Evolutionary conservation across 2,888 invertebrate genomes (phyloP).

Genomic region (Pristionchus entomophagus): DNA sequence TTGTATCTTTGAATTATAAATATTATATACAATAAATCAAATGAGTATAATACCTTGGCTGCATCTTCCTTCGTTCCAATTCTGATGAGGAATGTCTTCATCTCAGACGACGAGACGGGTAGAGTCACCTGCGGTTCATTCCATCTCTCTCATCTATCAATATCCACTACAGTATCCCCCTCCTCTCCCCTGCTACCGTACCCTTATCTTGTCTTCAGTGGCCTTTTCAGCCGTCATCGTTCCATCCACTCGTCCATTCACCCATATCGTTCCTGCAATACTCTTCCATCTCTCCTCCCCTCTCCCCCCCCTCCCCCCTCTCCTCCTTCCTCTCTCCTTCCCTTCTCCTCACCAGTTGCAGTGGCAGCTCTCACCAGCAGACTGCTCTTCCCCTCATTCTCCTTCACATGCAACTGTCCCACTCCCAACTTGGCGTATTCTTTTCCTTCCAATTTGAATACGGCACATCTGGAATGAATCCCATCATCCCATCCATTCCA

Average conservation of each 20-base stretch:
- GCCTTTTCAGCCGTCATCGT: constrained; percentile 61
- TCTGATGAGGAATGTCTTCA: constrained; percentile 62
- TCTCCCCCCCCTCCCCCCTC: neutral
- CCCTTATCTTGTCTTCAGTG: constrained; percentile 54
- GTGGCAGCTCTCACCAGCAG: constrained; percentile 65
- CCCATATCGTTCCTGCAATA: constrained; percentile 61
- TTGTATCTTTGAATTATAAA: too few relatives aligned
- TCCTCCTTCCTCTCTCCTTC: neutral
- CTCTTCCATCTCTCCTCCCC: neutral
- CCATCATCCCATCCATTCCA: too few relatives aligned
- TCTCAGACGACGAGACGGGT: constrained; percentile 55
- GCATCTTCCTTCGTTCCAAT: constrained; percentile 52
- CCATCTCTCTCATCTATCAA: neutral
- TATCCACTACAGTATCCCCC: too few relatives aligned
- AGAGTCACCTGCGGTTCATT: constrained; percentile 52
- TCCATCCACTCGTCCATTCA: constrained; percentile 59
- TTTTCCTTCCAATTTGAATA: constrained; percentile 60
- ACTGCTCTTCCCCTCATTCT: constrained; percentile 57
- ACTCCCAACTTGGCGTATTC: constrained; percentile 62
- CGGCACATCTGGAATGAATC: constrained; percentile 58
- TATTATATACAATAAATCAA: neutral
- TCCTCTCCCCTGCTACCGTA: constrained; percentile 50
- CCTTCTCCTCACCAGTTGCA: constrained; percentile 53
- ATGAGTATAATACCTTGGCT: constrained; percentile 50
- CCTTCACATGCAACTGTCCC: constrained; percentile 64